Base-by-base conservation (phyloP, 2,113 vertebrate species). In the Elaphurus davidianus region DNA sequence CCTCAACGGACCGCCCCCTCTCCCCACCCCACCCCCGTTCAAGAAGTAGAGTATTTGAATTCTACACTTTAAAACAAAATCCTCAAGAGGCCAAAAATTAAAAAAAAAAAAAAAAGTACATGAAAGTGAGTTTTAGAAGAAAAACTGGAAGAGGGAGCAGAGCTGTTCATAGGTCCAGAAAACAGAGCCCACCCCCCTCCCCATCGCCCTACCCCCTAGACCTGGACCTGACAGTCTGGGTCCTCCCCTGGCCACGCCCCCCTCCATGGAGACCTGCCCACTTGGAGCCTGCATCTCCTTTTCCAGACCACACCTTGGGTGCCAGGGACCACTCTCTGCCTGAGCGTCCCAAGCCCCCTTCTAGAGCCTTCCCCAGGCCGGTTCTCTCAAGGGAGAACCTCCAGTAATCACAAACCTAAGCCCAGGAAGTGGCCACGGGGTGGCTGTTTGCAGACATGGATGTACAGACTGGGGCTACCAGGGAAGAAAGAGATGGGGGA, bases 171-270 rank as follows among this genome's bases (percentile, higher is more conserved):
- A 47, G 79, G 33, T 40, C 47, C 74, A 62, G 76, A 33, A 52
- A 52, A 76, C 2, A 47, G 23, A 4, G 9, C 0, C 0, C n/a
- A 3, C 36, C 16, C 15, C 16, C 0, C 64, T 9, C 16, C 64
- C 15, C 33, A 2, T 1, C 10, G 0, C 1, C 33, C 7, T 21
- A 8, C 17, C 33, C 8, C 4, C 8, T 1, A 19, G 33, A 67
- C 7, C 82, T 45, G 12, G 23, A 33, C 33, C 27, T n/a, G 3
- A 8, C 5, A 10, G 23, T 40, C 33, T 23, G 2, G 40, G 12
- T 50, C 7, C 1, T 62, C 19, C 76, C 33, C 67, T 79, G n/a
- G 25, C 47, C 45, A 12, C 50, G 5, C 30, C 30, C 43, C 33
- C 30, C 71, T 84, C 16, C 16, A 0, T 1, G 9, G 25, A 74